Base-by-base conservation (phyloP, 1,140 invertebrate genomes). In the Orius laevigatus region DNA sequence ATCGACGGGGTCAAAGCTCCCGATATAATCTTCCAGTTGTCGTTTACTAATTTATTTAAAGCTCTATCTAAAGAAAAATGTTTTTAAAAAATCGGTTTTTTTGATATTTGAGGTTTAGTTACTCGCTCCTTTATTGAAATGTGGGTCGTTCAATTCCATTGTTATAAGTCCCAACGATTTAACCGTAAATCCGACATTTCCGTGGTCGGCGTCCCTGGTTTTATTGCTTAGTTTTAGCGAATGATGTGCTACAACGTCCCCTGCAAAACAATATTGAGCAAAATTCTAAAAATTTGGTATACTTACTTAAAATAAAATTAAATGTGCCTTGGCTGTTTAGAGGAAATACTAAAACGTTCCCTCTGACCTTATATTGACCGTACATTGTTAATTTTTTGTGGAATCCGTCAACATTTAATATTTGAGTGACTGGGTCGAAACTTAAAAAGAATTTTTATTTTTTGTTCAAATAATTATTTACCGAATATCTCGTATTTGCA, bases 11-110 rank as follows among this genome's bases (percentile, higher is more conserved):
- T 45, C 10, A 45, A 16, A 12, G 43, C 43, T 5, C 5, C 6
- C 5, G 43, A 31, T 2, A 45, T 32, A 12, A 45, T 45, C 15
- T 45, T 45, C 43, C 43, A 45, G 25, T 45, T 45, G 25, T 45
- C 43, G 43, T 45, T 45, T 9, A 45, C 43, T 32, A 45, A 33
- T 12, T 31, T 10, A 16, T 45, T 45, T 12, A 45, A 31, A 11
- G 43, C 43, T 31, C 43, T 10, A 31, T 45, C 43, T 45, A 31
- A 12, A 32, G 11, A 16, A 40, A 40, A 6, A 15, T 8, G 6
- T n/a, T n/a, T 38, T 38, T 4, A 25, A 25, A 25, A 25, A 25
- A 25, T 25, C 8, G 8, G 3, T 25, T 25, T 25, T 25, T 25
- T 25, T 25, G 8, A 25, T 25, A 25, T 4, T 25, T 25, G 8